These are phyloP conservation scores for Hoplostethus atlanticus DNA, from an alignment of 2,797 vertebrate species.

Conservation along the genomic window DNA sequence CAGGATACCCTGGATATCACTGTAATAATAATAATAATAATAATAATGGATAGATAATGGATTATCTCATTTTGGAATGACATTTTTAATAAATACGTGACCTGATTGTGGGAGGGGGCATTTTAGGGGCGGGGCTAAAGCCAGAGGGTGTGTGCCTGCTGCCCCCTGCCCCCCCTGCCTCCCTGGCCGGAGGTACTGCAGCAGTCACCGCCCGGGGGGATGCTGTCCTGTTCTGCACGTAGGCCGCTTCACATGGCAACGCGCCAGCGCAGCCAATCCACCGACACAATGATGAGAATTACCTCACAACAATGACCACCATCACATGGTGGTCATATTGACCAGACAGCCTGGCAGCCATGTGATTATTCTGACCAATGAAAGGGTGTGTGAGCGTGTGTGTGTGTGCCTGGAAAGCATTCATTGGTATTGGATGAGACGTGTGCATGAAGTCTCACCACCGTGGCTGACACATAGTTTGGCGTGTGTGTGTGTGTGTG, in stretches of 20 bases:
- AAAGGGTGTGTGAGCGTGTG: not conserved
- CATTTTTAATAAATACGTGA: not conserved
- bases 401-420: constrained; percentile 1
- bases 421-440: not conserved
- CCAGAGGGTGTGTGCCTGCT: not conserved
- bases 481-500: constrained; percentile 7
- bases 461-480: not conserved
- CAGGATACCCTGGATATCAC: too few species aligned
- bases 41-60: too few species aligned
- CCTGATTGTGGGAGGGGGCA: not conserved
- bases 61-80: too few species aligned
- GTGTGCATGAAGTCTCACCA: too few species aligned
- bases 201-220: not conserved
- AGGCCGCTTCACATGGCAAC: constrained; percentile 55
- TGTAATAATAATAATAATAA: too few species aligned
- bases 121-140: not conserved
- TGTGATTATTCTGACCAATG: not conserved
- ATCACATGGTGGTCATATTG: constrained; percentile 28
- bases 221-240: constrained; percentile 61
- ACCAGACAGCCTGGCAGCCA: not conserved
- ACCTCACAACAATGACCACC: constrained; percentile 50
- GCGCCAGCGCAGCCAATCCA: constrained; percentile 40
- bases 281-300: constrained; percentile 50
- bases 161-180: constrained; percentile 2
- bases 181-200: not conserved